phyloP scores from a whole-genome alignment of 2,113 vertebrate genomes.

The Atrichornis clamosus region DNA sequence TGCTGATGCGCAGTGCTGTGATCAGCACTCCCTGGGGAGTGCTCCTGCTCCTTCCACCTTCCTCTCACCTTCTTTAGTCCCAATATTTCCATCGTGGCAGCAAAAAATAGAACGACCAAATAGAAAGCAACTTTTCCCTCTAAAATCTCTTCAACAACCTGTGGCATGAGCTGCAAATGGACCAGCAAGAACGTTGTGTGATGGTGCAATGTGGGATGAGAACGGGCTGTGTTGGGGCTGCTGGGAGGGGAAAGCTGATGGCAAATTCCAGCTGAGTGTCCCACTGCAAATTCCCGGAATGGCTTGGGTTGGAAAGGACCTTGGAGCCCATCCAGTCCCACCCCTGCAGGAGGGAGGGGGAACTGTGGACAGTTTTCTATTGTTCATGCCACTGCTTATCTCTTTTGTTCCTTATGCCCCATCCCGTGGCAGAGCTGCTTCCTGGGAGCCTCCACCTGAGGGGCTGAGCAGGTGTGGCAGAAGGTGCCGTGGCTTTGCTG shows the following conservation, averaged over 20 bases:
- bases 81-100: background rate
- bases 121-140: background rate
- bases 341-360: background rate
- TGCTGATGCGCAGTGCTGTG: background rate
- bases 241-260: background rate
- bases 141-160: background rate
- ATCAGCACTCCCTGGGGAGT: background rate
- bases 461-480: background rate
- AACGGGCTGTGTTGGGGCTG: background rate
- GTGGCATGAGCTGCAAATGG: background rate
- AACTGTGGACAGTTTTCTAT: background rate
- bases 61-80: background rate
- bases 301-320: background rate
- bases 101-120: background rate
- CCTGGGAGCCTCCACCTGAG: background rate
- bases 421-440: background rate
- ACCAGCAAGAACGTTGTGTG: rapidly evolving
- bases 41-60: background rate
- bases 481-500: no score
- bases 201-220: rapidly evolving
- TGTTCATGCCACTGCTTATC: rapidly evolving
- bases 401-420: rapidly evolving
- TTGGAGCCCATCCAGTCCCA: background rate
- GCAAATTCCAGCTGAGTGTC: background rate
- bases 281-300: background rate